Percentiles rank a stretch among this genome's conserved stretches.
Conservation (phyloP, 2,888 invertebrate genomes). For the Scotopteryx bipunctaria region DNA sequence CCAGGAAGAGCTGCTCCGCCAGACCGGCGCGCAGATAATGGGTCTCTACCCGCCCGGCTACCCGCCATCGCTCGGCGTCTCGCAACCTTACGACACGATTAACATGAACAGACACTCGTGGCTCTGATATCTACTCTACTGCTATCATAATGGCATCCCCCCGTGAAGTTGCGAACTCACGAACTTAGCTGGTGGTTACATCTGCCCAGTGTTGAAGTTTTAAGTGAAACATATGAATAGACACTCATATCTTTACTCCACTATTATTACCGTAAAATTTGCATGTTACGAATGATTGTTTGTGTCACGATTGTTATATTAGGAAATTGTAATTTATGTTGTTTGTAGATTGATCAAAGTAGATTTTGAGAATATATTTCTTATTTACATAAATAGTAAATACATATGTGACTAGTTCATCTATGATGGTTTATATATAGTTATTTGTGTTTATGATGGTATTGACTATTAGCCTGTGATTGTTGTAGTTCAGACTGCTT, state of each 20-base stretch:
- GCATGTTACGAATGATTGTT: conserved; percentile 49
- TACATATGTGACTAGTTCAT: conserved; percentile 39
- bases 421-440: conserved; percentile 41
- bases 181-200: conserved; percentile 7
- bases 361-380: conserved; percentile 56
- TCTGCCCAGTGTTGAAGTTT: conserved; percentile 3
- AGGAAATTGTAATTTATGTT: conserved; percentile 70
- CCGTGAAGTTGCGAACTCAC: conserved; percentile 11
- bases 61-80: conserved; percentile 84
- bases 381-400: conserved; percentile 59
- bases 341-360: conserved; percentile 63
- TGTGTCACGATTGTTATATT: conserved; percentile 63
- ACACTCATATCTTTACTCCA: conserved; percentile 11
- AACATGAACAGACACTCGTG: conserved; percentile 87
- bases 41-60: conserved; percentile 87
- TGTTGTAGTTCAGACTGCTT: conserved; percentile 49
- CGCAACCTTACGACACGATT: conserved; percentile 88
- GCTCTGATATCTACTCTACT: conserved; percentile 74
- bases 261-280: conserved; percentile 10
- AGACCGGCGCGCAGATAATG: conserved; percentile 85
- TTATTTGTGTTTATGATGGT: conserved; percentile 36
- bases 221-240: conserved; percentile 8
- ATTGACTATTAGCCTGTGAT: conserved; percentile 48
- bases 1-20: conserved; percentile 84
- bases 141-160: conserved; percentile 30